phyloP scores from a whole-genome alignment of 2,113 vertebrate genomes.

The Rousettus leschenaultii region DNA sequence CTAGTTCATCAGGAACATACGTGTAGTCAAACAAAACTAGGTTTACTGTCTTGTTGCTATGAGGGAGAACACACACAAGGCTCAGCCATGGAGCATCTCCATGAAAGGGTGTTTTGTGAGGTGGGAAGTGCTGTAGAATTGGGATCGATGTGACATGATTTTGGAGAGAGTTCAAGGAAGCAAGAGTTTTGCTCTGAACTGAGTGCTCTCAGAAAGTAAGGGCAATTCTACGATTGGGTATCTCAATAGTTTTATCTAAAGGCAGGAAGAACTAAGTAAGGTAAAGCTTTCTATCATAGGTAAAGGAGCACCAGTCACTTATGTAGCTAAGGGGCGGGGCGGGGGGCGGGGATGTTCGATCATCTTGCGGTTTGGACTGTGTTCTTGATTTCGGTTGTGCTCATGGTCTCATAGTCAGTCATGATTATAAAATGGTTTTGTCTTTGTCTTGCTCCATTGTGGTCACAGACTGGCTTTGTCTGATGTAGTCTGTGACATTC shows the following conservation, averaged over 20 bases:
- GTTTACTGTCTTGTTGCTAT: background rate
- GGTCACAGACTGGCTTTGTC: background rate
- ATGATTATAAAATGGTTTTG: background rate
- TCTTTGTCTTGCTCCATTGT: background rate
- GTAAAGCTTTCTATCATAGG: background rate
- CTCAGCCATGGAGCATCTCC: background rate
- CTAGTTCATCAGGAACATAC: background rate
- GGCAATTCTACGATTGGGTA: background rate
- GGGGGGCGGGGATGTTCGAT: accelerated
- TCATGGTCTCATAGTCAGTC: background rate
- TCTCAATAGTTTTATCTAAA: background rate
- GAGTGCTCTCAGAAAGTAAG: background rate
- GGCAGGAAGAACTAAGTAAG: background rate
- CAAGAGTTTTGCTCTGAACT: background rate
- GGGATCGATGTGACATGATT: background rate
- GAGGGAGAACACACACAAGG: background rate
- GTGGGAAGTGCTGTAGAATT: accelerated
- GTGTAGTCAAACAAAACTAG: background rate
- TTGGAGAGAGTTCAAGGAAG: background rate
- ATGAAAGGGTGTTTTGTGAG: accelerated
- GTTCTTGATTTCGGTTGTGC: background rate
- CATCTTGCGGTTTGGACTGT: background rate
- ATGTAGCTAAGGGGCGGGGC: background rate
- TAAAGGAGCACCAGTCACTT: background rate
- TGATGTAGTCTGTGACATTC: background rate